Conservation (phyloP, 1,140 invertebrate species). For the Panagrolaimus sp. region DNA sequence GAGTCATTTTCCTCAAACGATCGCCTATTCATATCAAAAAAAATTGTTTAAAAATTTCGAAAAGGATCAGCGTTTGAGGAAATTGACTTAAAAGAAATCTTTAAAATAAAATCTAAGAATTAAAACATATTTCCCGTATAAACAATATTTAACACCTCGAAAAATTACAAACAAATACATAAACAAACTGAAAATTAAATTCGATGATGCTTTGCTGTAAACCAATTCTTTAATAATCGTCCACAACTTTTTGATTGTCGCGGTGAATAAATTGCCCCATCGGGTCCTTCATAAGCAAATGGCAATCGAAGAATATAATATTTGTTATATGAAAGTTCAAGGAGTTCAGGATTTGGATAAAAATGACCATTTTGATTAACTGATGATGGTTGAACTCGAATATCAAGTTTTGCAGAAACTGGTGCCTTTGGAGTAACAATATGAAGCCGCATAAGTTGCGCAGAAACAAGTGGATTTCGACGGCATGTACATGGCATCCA, state of each 20-base stretch:
- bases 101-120: too few species aligned
- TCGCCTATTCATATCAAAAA: too few species aligned
- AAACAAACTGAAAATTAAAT: too few species aligned
- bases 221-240: too few species aligned
- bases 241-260: not conserved
- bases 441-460: slow-evolving; percentile 83
- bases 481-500: slow-evolving; percentile 61
- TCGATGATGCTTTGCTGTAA: too few species aligned
- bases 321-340: not conserved
- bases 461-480: slow-evolving; percentile 60
- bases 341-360: slow-evolving; percentile 14
- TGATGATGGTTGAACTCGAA: slow-evolving; percentile 23
- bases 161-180: too few species aligned
- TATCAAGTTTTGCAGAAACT: slow-evolving; percentile 67
- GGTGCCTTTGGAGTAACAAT: slow-evolving; percentile 82
- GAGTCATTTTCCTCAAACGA: not conserved
- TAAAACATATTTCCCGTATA: too few species aligned
- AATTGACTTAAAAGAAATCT: too few species aligned
- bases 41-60: too few species aligned
- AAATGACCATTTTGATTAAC: not conserved
- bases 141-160: too few species aligned
- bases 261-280: slow-evolving; percentile 16
- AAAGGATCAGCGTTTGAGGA: too few species aligned
- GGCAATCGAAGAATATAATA: slow-evolving; percentile 22
- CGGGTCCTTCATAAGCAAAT: slow-evolving; percentile 19